Conservation (phyloP, 2,113 vertebrate genomes). For the Poecilia latipinna region DNA sequence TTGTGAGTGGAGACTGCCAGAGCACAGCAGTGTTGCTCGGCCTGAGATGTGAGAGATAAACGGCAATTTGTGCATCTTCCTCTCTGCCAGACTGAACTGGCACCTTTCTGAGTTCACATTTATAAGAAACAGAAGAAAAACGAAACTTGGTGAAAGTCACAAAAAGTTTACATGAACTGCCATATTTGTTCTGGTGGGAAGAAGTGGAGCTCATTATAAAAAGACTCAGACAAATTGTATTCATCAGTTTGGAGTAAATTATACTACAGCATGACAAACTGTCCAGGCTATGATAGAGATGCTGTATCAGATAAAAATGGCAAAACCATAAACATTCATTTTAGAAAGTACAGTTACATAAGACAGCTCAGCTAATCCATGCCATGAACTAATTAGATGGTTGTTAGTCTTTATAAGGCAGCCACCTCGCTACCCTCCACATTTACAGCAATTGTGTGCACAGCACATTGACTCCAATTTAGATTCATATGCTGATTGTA, state of each 20-base stretch:
- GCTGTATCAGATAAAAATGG: background rate
- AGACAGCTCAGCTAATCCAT: background rate
- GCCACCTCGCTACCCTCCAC: too few species aligned
- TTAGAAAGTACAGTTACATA: background rate
- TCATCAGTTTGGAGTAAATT: background rate
- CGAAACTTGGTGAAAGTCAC: background rate
- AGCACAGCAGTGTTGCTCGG: slow-evolving; percentile 4
- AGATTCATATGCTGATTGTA: too few species aligned
- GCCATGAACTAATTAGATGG: slow-evolving; percentile 12
- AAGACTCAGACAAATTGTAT: background rate
- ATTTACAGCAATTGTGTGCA: too few species aligned
- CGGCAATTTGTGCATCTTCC: background rate
- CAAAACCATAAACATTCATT: background rate
- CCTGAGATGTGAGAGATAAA: background rate
- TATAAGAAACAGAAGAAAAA: background rate
- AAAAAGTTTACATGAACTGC: background rate
- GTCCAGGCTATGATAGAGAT: background rate
- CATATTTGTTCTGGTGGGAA: background rate
- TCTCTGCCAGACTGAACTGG: slow-evolving; percentile 4
- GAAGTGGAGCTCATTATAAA: background rate
- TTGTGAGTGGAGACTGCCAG: slow-evolving; percentile 14
- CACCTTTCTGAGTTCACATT: background rate
- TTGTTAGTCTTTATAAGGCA: background rate
- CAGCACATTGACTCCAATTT: too few species aligned
- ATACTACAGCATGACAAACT: background rate